A percentile compares a stretch with the other conserved stretches of the same genome.
Conservation (phyloP, 1,140 invertebrate species). For the Pseudomyrmex flavicornis region DNA sequence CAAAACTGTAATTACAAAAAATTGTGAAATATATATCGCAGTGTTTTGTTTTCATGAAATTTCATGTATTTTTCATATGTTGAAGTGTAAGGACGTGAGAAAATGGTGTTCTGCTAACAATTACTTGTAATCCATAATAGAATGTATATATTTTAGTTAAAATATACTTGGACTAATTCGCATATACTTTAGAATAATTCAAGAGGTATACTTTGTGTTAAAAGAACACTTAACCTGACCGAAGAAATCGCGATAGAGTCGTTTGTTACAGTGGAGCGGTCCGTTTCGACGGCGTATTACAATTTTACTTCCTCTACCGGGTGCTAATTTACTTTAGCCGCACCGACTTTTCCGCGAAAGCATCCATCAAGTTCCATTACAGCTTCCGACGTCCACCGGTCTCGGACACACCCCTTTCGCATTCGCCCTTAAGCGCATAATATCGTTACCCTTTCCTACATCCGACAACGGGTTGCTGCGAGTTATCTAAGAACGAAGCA, state of each 20-base stretch:
- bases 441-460: slow-evolving; percentile 66
- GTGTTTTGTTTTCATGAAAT: too few species aligned
- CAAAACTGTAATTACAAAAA: background rate
- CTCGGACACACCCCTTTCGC: slow-evolving; percentile 67
- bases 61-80: too few species aligned
- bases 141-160: too few species aligned
- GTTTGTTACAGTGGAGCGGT: slow-evolving; percentile 45
- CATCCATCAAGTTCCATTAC: slow-evolving; percentile 78
- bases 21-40: too few species aligned
- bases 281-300: slow-evolving; percentile 57
- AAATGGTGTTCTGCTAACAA: background rate
- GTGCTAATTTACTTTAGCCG: slow-evolving; percentile 74
- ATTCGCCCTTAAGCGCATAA: slow-evolving; percentile 70
- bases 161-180: too few species aligned
- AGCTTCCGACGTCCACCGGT: slow-evolving; percentile 74
- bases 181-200: too few species aligned
- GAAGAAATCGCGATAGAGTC: slow-evolving; percentile 49
- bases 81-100: too few species aligned
- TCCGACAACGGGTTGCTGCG: slow-evolving; percentile 38
- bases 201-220: too few species aligned
- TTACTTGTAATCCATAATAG: background rate
- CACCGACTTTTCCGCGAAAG: slow-evolving; percentile 70
- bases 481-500: slow-evolving; percentile 37
- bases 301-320: slow-evolving; percentile 61
- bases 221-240: slow-evolving; percentile 6